phyloP scores from a whole-genome alignment of 2,113 vertebrate genomes.

The Lynx canadensis region DNA sequence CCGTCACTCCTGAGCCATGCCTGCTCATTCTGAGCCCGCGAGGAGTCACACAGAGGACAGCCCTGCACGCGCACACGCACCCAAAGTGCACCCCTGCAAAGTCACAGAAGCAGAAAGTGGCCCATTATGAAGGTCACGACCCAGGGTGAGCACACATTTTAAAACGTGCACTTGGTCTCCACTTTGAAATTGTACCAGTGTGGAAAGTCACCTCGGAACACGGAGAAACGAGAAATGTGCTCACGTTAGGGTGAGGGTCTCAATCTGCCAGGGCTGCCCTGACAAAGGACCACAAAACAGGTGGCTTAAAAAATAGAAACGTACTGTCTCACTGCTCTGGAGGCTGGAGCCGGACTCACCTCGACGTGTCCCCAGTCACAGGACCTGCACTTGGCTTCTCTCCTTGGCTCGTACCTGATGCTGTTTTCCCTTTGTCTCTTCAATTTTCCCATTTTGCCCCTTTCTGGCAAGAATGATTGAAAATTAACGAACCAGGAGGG shows the following conservation, averaged over 20 bases:
- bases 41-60: not conserved
- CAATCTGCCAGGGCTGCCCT: not conserved
- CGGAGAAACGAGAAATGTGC: too few relatives aligned
- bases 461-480: not conserved
- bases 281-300: too few relatives aligned
- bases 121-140: not conserved
- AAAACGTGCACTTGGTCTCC: not conserved
- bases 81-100: too few relatives aligned
- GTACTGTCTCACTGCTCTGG: not conserved
- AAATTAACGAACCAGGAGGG: not conserved
- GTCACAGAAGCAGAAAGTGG: not conserved
- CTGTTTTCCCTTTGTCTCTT: not conserved
- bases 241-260: not conserved
- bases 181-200: not conserved
- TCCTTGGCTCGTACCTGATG: not conserved
- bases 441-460: not conserved
- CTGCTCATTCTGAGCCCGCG: not conserved
- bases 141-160: not conserved
- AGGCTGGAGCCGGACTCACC: not conserved
- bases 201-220: not conserved
- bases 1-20: not conserved
- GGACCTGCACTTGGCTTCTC: not conserved
- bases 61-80: not conserved
- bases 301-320: too few relatives aligned
- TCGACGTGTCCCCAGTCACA: fast-evolving